These are phyloP conservation scores for Pseudocheirus occidentalis DNA, from an alignment of 2,797 vertebrate species.

Conservation along the genomic window DNA sequence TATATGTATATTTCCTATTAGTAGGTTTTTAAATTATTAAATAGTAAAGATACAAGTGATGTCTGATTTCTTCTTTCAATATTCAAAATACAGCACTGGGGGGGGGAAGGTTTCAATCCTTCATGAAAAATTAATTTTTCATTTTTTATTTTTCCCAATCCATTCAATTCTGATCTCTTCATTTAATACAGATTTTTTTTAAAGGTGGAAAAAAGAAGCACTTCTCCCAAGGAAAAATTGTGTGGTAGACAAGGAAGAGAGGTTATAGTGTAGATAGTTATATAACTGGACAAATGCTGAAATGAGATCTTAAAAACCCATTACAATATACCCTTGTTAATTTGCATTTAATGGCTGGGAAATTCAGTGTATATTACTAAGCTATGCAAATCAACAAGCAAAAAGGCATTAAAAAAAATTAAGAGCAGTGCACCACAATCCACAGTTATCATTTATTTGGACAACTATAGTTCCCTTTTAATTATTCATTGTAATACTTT, in stretches of 20 bases:
- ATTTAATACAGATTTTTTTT: not conserved
- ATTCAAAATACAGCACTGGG: slow-evolving; percentile 29
- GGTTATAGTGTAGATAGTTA: slow-evolving; percentile 8
- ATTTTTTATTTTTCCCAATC: slow-evolving; percentile 42
- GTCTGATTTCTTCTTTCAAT: slow-evolving; percentile 50
- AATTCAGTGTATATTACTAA: slow-evolving; percentile 39
- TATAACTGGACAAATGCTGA: slow-evolving; percentile 49
- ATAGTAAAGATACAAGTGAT: slow-evolving; percentile 47
- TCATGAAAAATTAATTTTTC: slow-evolving; percentile 51
- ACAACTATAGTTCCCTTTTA: slow-evolving; percentile 62
- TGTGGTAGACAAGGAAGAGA: not conserved
- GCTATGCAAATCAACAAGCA: slow-evolving; percentile 59
- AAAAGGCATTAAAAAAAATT: slow-evolving; percentile 46
- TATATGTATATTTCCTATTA: slow-evolving; percentile 40
- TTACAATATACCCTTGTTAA: slow-evolving; percentile 61
- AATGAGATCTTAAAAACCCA: slow-evolving; percentile 53
- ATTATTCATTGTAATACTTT: slow-evolving; percentile 72
- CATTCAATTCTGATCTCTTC: slow-evolving; percentile 39
- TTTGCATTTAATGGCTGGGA: slow-evolving; percentile 62
- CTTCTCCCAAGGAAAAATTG: slow-evolving; percentile 8
- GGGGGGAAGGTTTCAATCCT: slow-evolving; percentile 10
- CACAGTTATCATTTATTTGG: slow-evolving; percentile 54
- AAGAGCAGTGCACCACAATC: not conserved
- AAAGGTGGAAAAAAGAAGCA: not conserved
- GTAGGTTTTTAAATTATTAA: slow-evolving; percentile 64